A percentile compares a stretch with the other conserved stretches of the same genome.
phyloP scores from a whole-genome alignment of 2,113 vertebrate genomes.

The Chlamydotis undulata region DNA sequence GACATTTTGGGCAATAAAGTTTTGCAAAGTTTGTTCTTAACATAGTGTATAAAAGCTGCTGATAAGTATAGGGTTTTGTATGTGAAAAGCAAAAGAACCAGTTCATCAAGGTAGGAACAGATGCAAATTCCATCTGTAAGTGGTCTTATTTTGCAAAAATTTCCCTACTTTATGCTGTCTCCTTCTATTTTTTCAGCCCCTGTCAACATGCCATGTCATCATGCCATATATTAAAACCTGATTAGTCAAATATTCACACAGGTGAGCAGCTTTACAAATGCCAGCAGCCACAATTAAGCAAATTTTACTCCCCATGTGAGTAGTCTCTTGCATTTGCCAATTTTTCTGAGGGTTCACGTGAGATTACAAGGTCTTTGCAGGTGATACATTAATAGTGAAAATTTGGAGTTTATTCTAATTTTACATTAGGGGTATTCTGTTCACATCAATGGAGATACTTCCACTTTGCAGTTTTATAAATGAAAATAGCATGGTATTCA shows the following conservation, averaged over 20 bases:
- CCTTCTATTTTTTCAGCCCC: not conserved
- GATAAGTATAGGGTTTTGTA: not conserved
- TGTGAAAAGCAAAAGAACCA: not conserved
- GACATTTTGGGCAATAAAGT: not conserved
- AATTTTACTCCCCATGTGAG: not conserved
- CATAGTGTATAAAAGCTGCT: not conserved
- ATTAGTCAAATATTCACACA: not conserved
- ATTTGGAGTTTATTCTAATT: not conserved
- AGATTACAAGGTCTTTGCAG: not conserved
- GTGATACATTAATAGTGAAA: not conserved
- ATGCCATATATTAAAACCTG: not conserved
- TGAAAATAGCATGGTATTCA: not conserved
- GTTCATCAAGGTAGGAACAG: not conserved
- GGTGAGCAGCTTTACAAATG: not conserved
- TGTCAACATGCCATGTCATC: not conserved
- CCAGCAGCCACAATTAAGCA: not conserved
- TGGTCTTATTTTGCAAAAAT: not conserved
- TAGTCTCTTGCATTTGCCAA: not conserved
- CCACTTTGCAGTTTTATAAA: not conserved
- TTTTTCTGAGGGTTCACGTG: not conserved
- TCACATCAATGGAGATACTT: not conserved
- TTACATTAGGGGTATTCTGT: not conserved
- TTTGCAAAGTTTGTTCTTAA: not conserved
- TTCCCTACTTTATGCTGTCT: not conserved
- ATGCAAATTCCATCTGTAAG: not conserved